Evolutionary conservation across 2,888 invertebrate genomes (phyloP), one percentile per base, ranked within the genome.

Genomic region (Drepana falcataria): DNA sequence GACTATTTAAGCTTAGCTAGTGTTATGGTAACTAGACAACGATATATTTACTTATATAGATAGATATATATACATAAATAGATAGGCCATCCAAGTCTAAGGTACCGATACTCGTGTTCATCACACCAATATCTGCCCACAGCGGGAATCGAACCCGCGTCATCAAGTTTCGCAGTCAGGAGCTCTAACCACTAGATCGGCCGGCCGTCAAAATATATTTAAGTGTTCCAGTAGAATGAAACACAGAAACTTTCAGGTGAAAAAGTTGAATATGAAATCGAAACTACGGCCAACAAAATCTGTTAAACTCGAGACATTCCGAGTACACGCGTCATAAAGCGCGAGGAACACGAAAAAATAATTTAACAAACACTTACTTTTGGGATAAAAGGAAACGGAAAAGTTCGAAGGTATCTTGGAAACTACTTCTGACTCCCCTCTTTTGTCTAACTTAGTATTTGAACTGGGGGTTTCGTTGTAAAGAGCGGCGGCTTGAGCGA

Each of bases 361-460:
- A 88, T 86, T 86, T 86, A 82, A 83, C 81, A 79, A 81, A 87
- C 84, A 85, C 82, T 85, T 81, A 81, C 75, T 61, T 77, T 80
- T 75, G 83, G 44, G 78, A 87, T 86, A 87, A 88, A 87, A 83
- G 83, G 85, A 81, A 87, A 81, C 81, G 82, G 59, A 82, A 83
- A 85, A 90, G 77, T 89, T 88, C 78, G 75, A 77, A 86, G 84
- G 75, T 79, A 77, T 76, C 77, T 76, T 62, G 71, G 71, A 44
- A 83, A 85, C 85, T 86, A 84, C 84, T 83, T 80, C 75, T 81
- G 83, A 83, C 84, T 51, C 78, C 83, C 77, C 81, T 82, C 85
- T 83, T 84, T 87, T 89, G 86, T 89, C 87, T 87, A 86, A 86
- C 72, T 88, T 85, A 77, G 81, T 85, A 77, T 87, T 87, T 82